Conservation (phyloP, 2,113 vertebrate genomes). For the Pelecanoides urinatrix region DNA sequence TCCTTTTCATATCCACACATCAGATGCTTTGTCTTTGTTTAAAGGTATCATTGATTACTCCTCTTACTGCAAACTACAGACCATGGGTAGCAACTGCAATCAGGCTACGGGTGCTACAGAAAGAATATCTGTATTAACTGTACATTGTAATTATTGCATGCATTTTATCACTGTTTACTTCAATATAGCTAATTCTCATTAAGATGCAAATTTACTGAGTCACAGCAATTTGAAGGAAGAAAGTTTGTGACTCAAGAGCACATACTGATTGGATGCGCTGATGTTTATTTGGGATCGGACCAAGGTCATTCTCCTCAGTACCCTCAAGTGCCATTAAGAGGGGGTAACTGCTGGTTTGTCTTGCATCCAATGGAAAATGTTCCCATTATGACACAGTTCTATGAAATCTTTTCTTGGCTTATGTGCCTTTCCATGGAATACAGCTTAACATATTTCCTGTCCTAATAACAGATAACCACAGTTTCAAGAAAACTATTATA, state of each 20-base stretch:
- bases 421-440: background rate
- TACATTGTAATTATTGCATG: background rate
- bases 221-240: background rate
- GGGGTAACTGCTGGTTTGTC: background rate
- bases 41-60: background rate
- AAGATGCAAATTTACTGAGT: background rate
- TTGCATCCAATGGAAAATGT: background rate
- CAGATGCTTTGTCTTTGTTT: background rate
- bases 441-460: fast-evolving
- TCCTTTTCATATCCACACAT: background rate
- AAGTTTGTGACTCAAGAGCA: background rate
- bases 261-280: background rate
- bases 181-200: background rate
- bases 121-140: background rate
- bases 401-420: background rate
- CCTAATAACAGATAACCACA: background rate
- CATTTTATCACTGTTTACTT: background rate
- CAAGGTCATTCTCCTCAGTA: background rate
- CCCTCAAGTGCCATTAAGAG: background rate
- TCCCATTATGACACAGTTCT: background rate
- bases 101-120: background rate
- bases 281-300: background rate
- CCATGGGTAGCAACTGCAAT: background rate
- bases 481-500: background rate
- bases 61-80: background rate